These are phyloP conservation scores for Ciconia nigra DNA, from an alignment of 2,797 vertebrate species.

Conservation along the genomic window DNA sequence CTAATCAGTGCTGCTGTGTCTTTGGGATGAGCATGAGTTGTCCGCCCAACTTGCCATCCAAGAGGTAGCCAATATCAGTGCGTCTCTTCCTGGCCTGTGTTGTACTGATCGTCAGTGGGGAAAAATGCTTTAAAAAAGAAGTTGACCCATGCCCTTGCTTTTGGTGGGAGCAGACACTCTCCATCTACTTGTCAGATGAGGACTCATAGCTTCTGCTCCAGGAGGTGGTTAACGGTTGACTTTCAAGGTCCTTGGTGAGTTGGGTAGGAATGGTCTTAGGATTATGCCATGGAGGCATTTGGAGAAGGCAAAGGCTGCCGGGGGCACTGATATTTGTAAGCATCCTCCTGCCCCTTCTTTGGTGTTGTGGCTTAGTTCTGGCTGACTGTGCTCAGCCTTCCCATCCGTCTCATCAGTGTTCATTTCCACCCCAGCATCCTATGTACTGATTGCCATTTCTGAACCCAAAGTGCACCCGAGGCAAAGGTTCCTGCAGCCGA, in stretches of 20 bases:
- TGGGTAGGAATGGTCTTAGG: background rate
- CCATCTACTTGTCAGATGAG: background rate
- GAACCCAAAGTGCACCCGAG: background rate
- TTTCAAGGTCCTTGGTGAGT: background rate
- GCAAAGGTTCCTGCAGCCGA: background rate
- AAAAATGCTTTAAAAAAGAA: background rate
- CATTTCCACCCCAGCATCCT: background rate
- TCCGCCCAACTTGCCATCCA: background rate
- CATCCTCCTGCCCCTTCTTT: background rate
- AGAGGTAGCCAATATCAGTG: background rate
- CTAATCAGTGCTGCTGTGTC: background rate
- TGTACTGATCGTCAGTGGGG: background rate
- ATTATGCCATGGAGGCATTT: background rate
- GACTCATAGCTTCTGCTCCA: background rate
- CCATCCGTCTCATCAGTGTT: background rate
- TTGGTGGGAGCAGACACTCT: background rate
- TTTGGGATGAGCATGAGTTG: background rate
- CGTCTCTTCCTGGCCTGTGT: background rate
- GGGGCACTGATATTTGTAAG: background rate
- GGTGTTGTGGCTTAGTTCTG: background rate
- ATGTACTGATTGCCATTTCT: background rate
- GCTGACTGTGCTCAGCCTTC: background rate
- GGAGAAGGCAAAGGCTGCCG: background rate
- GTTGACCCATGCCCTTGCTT: background rate
- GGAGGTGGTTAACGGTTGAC: background rate